Conservation (phyloP, 2,113 vertebrate species). For the Megaleporinus macrocephalus region DNA sequence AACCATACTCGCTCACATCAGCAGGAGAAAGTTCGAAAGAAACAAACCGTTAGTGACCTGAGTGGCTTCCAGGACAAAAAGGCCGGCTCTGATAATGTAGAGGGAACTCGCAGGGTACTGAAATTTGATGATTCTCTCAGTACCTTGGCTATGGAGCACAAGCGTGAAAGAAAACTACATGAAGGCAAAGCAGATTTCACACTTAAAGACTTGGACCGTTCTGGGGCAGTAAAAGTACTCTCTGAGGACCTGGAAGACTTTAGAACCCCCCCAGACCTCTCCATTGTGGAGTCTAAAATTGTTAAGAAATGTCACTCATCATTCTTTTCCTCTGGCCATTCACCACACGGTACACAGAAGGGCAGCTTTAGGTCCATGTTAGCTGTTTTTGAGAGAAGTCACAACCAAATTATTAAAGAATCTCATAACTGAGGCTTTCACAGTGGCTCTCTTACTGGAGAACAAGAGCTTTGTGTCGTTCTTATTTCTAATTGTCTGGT, state of each 20-base stretch:
- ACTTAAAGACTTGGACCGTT: neutral
- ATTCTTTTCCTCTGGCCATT: neutral
- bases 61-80: neutral
- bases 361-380: constrained; percentile 44
- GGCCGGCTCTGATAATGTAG: neutral
- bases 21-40: neutral
- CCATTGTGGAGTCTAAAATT: neutral
- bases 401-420: constrained; percentile 48
- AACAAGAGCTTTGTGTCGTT: neutral
- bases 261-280: constrained; percentile 25
- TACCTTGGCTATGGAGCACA: neutral
- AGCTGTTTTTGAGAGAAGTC: constrained; percentile 12
- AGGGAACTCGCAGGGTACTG: constrained; percentile 29
- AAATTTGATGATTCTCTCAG: constrained; percentile 30
- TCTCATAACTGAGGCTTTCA: constrained; percentile 18
- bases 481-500: neutral
- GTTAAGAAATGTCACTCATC: neutral
- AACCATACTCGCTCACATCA: neutral
- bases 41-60: neutral
- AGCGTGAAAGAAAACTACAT: neutral
- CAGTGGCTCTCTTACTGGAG: neutral
- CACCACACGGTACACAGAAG: neutral
- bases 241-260: constrained; percentile 19
- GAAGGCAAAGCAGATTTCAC: neutral
- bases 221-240: neutral